Evolutionary conservation across 2,888 invertebrate species (phyloP), one percentile per base, ranked within the genome.

Genomic region (Athrips mouffetella): DNA sequence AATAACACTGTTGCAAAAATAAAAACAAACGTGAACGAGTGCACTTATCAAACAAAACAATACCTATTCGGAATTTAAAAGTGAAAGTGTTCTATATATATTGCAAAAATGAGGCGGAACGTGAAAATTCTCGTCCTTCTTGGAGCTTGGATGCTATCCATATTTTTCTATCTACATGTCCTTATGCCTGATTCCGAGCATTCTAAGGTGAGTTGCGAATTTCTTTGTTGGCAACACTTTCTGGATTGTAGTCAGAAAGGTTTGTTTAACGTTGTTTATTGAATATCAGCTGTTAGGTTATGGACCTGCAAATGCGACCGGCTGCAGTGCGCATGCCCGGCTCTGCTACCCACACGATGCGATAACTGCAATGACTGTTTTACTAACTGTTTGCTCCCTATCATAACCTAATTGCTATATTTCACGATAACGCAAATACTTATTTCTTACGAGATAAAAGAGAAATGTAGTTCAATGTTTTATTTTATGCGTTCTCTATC

Each of bases 91-190:
- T 30, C 20, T 29, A 20, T 23, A 11, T 31, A 13, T 25, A 25
- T 16, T n/a, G 23, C 35, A 18, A 25, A 69, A 69, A 88, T 88
- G 88, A 70, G 87, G 53, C 81, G 87, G 44, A 88, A 88, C 71
- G 65, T 88, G 54, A 88, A 88, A 71, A 77, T 88, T 41, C 57
- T 87, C 58, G 80, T 81, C 67, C 72, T 86, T 33, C 59, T 86
- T 25, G 86, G 78, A 53, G 76, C 80, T 54, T 88, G 87, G 87
- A 83, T 85, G 73, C 83, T 82, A 63, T 77, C 80, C 65, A 65
- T 88, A 50, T 77, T 87, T 58, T 88, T 87, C 68, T 87, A 76
- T 66, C 86, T 87, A 81, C 86, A 87, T n/a, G n/a, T n/a, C n/a
- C n/a, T n/a, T n/a, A n/a, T n/a, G 59, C 77, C 87, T 47, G 87